Evolutionary conservation across 2,797 vertebrate genomes (phyloP).

Genomic region (Steatocranus sp.): DNA sequence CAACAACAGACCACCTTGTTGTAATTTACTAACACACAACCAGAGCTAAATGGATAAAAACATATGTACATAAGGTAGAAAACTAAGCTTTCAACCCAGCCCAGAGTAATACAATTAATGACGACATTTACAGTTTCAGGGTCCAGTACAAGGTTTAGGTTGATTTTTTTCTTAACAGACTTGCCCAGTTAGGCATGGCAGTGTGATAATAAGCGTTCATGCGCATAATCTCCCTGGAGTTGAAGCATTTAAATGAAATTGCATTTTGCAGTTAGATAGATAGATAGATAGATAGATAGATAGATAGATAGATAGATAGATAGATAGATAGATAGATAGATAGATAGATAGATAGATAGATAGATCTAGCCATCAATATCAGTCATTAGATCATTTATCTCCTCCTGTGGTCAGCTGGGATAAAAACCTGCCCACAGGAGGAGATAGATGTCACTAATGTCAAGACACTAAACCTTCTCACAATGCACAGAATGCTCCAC

Average conservation of each 20-base stretch:
- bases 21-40: background rate
- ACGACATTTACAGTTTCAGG: background rate
- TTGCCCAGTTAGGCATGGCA: background rate
- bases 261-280: rapidly evolving
- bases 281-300: rapidly evolving
- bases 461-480: background rate
- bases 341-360: background rate
- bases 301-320: background rate
- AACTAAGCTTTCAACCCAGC: background rate
- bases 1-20: background rate
- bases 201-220: background rate
- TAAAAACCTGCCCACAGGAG: background rate
- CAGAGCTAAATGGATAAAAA: background rate
- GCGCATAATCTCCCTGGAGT: background rate
- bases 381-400: background rate
- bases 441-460: background rate
- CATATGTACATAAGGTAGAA: background rate
- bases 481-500: background rate
- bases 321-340: background rate
- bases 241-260: background rate
- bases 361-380: background rate
- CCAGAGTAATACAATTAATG: background rate
- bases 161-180: background rate
- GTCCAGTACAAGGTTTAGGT: background rate
- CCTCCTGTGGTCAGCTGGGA: background rate